These are phyloP conservation scores for Wiebesia pumilae DNA, from an alignment of 1,140 invertebrate genomes.

Conservation along the genomic window DNA sequence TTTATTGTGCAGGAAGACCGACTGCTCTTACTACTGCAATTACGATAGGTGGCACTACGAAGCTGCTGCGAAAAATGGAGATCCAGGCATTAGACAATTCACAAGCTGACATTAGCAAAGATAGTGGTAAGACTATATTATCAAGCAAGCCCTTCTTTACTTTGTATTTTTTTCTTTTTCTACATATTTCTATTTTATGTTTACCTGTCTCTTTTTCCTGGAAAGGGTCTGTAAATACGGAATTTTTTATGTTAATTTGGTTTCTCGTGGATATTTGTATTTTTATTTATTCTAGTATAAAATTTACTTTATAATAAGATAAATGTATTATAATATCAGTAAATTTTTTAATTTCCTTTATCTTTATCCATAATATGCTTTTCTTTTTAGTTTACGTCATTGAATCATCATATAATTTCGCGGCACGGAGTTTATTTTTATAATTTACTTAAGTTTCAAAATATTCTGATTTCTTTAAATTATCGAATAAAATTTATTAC, in stretches of 20 bases:
- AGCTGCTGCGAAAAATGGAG: conserved; percentile 72
- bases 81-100: conserved; percentile 72
- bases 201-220: neutral
- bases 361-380: no score
- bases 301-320: no score
- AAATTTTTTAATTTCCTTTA: no score
- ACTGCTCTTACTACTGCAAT: conserved; percentile 66
- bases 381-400: no score
- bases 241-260: neutral
- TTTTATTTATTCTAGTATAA: neutral
- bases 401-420: no score
- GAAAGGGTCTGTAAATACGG: neutral
- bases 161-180: conserved; percentile 48
- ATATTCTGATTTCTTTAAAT: no score
- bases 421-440: no score
- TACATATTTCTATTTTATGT: conserved; percentile 37
- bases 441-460: no score
- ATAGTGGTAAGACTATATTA: conserved; percentile 72
- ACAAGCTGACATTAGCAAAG: conserved; percentile 68
- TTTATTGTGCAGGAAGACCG: conserved; percentile 71
- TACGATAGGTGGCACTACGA: conserved; percentile 61
- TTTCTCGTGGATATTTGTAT: neutral
- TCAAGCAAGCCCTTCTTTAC: conserved; percentile 53
- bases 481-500: no score
- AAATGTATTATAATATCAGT: no score